These are phyloP conservation scores for Onthophagus sagittarius DNA, from an alignment of 2,888 invertebrate species.

Conservation along the genomic window DNA sequence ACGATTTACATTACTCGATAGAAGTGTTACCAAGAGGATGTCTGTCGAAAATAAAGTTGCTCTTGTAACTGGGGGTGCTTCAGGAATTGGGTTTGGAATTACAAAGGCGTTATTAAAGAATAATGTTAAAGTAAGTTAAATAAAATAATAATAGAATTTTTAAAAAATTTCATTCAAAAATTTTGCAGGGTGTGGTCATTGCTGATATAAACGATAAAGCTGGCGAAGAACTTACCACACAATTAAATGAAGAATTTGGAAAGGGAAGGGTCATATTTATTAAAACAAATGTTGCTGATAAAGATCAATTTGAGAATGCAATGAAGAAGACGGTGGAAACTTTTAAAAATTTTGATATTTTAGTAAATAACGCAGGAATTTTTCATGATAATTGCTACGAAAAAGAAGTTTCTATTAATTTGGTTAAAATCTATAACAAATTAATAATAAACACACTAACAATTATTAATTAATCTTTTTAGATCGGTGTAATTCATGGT, in stretches of 20 bases:
- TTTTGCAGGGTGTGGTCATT: conserved; percentile 1
- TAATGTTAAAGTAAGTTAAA: not conserved
- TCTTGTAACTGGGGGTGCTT: not conserved
- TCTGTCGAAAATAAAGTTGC: not conserved
- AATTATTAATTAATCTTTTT: not conserved
- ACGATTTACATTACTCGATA: not conserved
- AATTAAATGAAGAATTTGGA: not conserved
- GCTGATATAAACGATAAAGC: not conserved
- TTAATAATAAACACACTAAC: not conserved
- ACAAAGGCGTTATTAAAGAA: not conserved
- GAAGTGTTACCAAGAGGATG: not conserved
- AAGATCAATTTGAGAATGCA: conserved; percentile 24
- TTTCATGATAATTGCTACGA: conserved; percentile 18
- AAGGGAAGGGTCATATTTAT: not conserved
- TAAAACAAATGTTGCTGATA: not conserved
- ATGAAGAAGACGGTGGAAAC: conserved; percentile 18
- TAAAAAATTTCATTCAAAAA: not conserved
- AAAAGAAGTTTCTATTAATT: conserved; percentile 14
- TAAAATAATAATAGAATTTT: not conserved
- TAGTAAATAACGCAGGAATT: conserved; percentile 19
- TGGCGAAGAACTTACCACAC: not conserved
- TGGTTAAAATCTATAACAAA: conserved; percentile 5
- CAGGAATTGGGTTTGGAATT: not conserved
- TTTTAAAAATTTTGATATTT: conserved; percentile 16
- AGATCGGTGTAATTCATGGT: conserved; percentile 17